Evolutionary conservation across 2,113 vertebrate genomes (phyloP).

Genomic region (Menura novaehollandiae): DNA sequence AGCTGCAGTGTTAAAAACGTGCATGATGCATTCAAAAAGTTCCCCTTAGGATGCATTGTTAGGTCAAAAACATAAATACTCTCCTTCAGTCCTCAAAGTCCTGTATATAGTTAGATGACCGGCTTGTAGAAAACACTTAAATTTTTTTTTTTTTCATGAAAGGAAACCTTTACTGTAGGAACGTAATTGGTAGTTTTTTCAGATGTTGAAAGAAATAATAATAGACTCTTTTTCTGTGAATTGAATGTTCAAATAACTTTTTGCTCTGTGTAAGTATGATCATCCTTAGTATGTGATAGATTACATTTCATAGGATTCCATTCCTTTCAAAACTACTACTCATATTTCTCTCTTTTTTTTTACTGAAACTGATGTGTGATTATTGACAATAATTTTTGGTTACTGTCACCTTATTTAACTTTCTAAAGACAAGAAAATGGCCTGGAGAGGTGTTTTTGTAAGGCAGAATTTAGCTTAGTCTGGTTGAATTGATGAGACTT

Average conservation of each 20-base stretch:
- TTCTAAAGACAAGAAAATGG: background rate
- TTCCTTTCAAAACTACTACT: background rate
- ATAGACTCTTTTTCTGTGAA: conserved; percentile 6
- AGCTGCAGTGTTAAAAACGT: background rate
- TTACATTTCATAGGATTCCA: background rate
- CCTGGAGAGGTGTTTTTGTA: background rate
- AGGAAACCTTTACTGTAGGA: background rate
- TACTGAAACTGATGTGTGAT: accelerated
- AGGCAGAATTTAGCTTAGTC: background rate
- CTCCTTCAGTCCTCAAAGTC: background rate
- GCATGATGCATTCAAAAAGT: background rate
- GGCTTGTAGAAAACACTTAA: background rate
- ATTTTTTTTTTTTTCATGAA: background rate
- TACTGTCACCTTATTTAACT: background rate
- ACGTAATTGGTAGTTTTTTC: background rate
- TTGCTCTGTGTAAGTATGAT: background rate
- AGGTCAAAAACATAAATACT: background rate
- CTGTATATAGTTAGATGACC: background rate
- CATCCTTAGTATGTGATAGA: background rate
- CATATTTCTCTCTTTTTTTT: background rate
- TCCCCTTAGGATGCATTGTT: background rate
- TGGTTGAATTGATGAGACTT: background rate
- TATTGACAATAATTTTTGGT: background rate
- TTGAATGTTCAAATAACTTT: background rate
- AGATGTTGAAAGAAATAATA: background rate